Conservation (phyloP, 1,140 invertebrate genomes). For the Macrocentrus cingulum region DNA sequence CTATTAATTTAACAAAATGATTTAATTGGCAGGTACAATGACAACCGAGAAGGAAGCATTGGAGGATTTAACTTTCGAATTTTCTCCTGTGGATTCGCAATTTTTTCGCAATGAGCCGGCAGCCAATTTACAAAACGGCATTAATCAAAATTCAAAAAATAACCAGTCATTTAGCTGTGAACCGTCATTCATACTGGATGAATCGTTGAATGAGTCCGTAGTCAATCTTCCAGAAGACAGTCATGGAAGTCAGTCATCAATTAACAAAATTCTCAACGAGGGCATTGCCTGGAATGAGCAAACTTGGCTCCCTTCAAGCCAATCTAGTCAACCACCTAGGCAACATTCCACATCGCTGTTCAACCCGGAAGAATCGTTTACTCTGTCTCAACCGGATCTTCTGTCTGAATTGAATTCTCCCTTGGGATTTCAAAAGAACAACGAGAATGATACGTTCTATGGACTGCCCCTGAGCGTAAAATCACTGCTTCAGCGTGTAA, state of each 20-base stretch:
- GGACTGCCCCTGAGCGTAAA: constrained; percentile 69
- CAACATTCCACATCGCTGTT: not conserved
- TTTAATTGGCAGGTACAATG: too few relatives aligned
- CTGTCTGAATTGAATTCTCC: not conserved
- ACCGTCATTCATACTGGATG: too few relatives aligned
- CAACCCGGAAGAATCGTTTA: not conserved
- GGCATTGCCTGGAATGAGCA: constrained; percentile 33
- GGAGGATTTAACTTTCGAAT: too few relatives aligned
- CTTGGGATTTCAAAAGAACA: not conserved
- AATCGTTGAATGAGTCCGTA: too few relatives aligned
- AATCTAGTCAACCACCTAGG: not conserved
- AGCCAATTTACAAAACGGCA: too few relatives aligned
- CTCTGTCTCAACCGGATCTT: too few relatives aligned
- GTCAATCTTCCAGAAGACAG: not conserved
- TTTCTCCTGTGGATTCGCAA: too few relatives aligned
- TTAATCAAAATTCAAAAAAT: too few relatives aligned
- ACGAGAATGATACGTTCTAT: constrained; percentile 62
- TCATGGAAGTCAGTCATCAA: not conserved
- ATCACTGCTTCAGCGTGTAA: constrained; percentile 65
- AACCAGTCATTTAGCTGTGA: too few relatives aligned
- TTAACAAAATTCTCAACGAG: constrained; percentile 3
- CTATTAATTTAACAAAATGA: too few relatives aligned
- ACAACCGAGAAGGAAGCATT: too few relatives aligned
- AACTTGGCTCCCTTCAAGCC: constrained; percentile 30
- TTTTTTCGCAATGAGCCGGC: too few relatives aligned